Base-by-base conservation (phyloP, 2,888 invertebrate genomes). In the Acanthosepion lycidas region DNA sequence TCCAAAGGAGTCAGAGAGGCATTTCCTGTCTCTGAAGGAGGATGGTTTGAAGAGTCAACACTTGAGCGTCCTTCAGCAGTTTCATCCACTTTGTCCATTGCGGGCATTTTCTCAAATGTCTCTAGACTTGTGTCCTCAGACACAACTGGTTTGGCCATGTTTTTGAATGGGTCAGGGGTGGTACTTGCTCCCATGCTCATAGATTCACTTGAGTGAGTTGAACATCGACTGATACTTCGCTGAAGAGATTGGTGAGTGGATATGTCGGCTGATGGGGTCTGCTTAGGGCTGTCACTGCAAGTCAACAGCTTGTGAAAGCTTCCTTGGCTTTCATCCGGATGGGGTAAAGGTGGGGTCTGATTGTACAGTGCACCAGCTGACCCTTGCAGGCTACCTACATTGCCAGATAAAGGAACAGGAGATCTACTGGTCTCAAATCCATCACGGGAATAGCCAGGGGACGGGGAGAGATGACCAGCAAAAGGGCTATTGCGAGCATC, bases 191-290 rank as follows among this genome's bases (percentile, higher is more conserved):
- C 94, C 55, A 94, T 94, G 42, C 94, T 94, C 55, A 94, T 55
- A 4, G 94, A 94, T 94, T 94, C 94, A 33, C 94, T 94, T 4
- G 94, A 94, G 5, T 94, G 94, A n/a, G 94, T 94, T 6, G 94
- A 94, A 59, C 94, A 94, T 64, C 94, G 55, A 42, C 94, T 94
- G 94, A 94, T 94, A 94, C 94, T 94, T 33, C 94, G 94, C 64
- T 94, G 94, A 3, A 94, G 48, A 33, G 94, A 94, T 64, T 94
- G 94, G 26, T 94, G 94, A 6, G 94, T 64, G 9, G 94, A 55
- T 55, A 64, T 28, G 33, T 55, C 94, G 33, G 94, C 94, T 94
- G 94, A 53, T 33, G 59, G 53, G 51, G 93, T 26, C 33, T 93
- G 93, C 48, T 94, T 94, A 12, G 94, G 94, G 18, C 94, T 64